These are phyloP conservation scores for Drosophila orosa DNA, from an alignment of 1,140 invertebrate genomes.

Conservation along the genomic window DNA sequence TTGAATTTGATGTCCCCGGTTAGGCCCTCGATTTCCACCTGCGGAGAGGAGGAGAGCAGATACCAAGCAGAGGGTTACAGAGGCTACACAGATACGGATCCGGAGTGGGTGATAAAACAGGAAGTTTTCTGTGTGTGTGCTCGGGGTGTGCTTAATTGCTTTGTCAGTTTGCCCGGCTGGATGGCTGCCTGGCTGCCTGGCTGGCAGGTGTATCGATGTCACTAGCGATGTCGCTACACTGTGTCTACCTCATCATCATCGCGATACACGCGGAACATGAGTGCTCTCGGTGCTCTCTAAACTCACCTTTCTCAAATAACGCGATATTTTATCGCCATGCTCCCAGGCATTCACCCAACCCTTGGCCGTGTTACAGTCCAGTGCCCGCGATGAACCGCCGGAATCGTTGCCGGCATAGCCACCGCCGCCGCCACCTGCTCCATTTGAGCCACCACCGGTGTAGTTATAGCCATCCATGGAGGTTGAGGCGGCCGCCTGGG, in stretches of 20 bases:
- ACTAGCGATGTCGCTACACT: constrained; percentile 20
- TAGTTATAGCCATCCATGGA: constrained; percentile 60
- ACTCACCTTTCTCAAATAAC: constrained; percentile 92
- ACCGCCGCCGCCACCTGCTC: constrained; percentile 8
- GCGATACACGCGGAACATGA: constrained; percentile 36
- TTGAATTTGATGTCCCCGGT: constrained; percentile 96
- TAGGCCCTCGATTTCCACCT: constrained; percentile 96
- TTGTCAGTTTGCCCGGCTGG: constrained; percentile 57
- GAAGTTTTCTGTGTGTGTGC: constrained; percentile 8
- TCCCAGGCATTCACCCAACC: constrained; percentile 93
- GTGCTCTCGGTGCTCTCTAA: constrained; percentile 5
- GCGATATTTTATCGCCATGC: constrained; percentile 94
- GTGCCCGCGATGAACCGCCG: constrained; percentile 85
- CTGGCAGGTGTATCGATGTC: constrained; percentile 44
- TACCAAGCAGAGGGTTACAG: not conserved
- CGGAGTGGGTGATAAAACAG: constrained; percentile 20
- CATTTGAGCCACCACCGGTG: constrained; percentile 10
- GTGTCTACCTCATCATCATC: constrained; percentile 33
- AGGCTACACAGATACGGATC: constrained; percentile 2
- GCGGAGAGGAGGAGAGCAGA: constrained; percentile 43
- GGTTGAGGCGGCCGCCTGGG: constrained; percentile 70
- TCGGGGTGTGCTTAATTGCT: constrained; percentile 68
- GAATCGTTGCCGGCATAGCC: constrained; percentile 37
- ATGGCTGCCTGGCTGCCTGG: not conserved
- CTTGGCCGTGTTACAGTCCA: constrained; percentile 92